Percentiles rank a stretch among this genome's conserved stretches.
Evolutionary conservation across 1,140 invertebrate species (phyloP).

Genomic region (Drosophila neocordata): DNA sequence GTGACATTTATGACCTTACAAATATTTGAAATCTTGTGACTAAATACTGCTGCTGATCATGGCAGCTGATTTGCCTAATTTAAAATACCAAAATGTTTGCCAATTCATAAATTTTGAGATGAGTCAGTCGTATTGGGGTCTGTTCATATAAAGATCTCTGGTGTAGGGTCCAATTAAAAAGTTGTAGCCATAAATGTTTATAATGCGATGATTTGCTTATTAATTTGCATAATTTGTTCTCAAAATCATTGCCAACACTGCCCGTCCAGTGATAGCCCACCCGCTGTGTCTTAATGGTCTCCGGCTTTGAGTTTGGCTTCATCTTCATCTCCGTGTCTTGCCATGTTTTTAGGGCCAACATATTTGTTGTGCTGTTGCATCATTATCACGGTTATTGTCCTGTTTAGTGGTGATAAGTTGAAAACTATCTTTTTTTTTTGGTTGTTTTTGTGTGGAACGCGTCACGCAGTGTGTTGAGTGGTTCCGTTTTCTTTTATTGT

Average conservation of each 20-base stretch:
- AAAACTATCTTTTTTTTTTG: conserved; percentile 19
- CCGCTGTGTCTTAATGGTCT: conserved; percentile 62
- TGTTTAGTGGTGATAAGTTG: conserved; percentile 59
- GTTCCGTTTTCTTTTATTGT: conserved; percentile 42
- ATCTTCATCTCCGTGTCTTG: conserved; percentile 3
- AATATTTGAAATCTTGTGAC: conserved; percentile 60
- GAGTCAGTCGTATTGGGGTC: conserved; percentile 8
- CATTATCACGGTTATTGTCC: conserved; percentile 77
- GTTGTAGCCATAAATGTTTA: conserved; percentile 57
- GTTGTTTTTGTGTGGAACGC: conserved; percentile 29
- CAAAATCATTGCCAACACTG: conserved; percentile 27
- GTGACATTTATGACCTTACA: conserved; percentile 38
- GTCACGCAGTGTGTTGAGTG: conserved; percentile 57
- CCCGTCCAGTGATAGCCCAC: conserved; percentile 21
- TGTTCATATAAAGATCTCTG: conserved; percentile 29
- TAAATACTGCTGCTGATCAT: conserved; percentile 2
- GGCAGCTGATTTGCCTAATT: conserved; percentile 68
- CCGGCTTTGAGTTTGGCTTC: background rate
- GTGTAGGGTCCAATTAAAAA: conserved; percentile 56
- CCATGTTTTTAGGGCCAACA: conserved; percentile 41
- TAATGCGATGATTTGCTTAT: conserved; percentile 55
- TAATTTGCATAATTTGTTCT: conserved; percentile 72
- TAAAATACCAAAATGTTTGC: conserved; percentile 45
- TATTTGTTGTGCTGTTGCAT: conserved; percentile 57
- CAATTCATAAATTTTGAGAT: conserved; percentile 67